Evolutionary conservation across 2,113 vertebrate species (phyloP), one percentile per base, ranked within the genome.

Genomic region (Eulacestoma nigropectus): DNA sequence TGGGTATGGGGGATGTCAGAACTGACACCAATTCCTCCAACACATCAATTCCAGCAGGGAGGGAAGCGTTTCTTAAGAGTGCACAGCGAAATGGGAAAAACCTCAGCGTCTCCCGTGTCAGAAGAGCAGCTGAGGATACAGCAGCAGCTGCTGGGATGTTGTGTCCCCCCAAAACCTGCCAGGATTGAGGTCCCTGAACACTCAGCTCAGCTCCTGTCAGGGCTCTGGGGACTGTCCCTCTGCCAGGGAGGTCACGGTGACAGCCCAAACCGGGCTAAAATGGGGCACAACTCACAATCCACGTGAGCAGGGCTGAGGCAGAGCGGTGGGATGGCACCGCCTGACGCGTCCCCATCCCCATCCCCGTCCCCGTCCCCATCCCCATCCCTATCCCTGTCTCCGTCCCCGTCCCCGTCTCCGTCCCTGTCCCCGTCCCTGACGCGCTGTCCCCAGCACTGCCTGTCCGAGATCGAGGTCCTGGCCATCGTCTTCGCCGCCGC

Each of bases 261-360:
- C 22, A 41, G 47, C 22, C 57, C 52, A 3, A 12, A 1, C 5
- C 9, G 6, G 39, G 44, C 60, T 29, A 1, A 3, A 15, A 0
- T 2, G 16, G 60, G 50, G 41, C 70, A 35, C 60, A 6, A 2
- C 25, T 33, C 8, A 1, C 41, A 41, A 10, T 13, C 41, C 13
- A 13, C 41, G 16, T n/a, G 10, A 44, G 62, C 84, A 16, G 37
- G 44, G 57, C 17, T 5, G 56, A 9, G 65, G 80, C 49, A 21
- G 22, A 21, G 68, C 77, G 7, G 10, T 4, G 39, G 30, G 25
- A 5, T 5, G 72, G 63, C 73, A 37, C 20, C 46, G 0, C 18
- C 77, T 21, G 44, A 18, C 27, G 64, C 11, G 2, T 26, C 33
- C 52, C 39, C 59, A 27, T 30, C 26, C 35, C 17, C 59, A 12